Evolutionary conservation across 2,113 vertebrate species (phyloP).

Genomic region (Baryphthengus martii): DNA sequence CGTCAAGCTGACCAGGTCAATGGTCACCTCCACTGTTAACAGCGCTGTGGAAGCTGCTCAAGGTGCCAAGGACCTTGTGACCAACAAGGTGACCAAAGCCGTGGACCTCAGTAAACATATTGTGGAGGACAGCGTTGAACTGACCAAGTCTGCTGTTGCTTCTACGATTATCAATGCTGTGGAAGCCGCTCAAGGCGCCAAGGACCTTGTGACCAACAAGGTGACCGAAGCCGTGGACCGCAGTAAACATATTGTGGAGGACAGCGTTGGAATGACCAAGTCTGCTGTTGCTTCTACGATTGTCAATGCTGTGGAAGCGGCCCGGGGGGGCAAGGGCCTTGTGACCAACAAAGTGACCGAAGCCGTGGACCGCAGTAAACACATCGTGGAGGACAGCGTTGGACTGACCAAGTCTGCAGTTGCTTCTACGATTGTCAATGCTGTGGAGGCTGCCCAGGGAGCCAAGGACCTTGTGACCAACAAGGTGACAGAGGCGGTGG

Average conservation of each 20-base stretch:
- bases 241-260: conserved; percentile 72
- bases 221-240: conserved; percentile 55
- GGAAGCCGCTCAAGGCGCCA: conserved; percentile 34
- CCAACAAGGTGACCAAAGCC: conserved; percentile 47
- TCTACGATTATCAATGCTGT: conserved; percentile 77
- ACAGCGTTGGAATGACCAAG: conserved; percentile 79
- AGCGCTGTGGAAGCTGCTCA: conserved; percentile 75
- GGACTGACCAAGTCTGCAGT: conserved; percentile 80
- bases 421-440: conserved; percentile 73
- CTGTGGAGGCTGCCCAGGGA: conserved; percentile 68
- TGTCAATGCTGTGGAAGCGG: conserved; percentile 73
- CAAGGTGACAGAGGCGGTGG: conserved; percentile 59
- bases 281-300: conserved; percentile 77
- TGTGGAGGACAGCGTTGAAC: conserved; percentile 75
- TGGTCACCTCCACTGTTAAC: conserved; percentile 81
- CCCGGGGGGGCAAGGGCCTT: not conserved
- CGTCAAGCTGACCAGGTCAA: conserved; percentile 81
- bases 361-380: conserved; percentile 61
- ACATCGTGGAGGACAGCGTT: conserved; percentile 74
- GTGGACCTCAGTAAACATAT: conserved; percentile 63
- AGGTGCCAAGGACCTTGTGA: conserved; percentile 15
- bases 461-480: conserved; percentile 27
- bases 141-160: conserved; percentile 78
- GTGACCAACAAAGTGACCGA: conserved; percentile 58
- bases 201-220: conserved; percentile 11